Evolutionary conservation across 2,888 invertebrate genomes (phyloP), one percentile per base, ranked within the genome.

Genomic region (Thyatira batis): DNA sequence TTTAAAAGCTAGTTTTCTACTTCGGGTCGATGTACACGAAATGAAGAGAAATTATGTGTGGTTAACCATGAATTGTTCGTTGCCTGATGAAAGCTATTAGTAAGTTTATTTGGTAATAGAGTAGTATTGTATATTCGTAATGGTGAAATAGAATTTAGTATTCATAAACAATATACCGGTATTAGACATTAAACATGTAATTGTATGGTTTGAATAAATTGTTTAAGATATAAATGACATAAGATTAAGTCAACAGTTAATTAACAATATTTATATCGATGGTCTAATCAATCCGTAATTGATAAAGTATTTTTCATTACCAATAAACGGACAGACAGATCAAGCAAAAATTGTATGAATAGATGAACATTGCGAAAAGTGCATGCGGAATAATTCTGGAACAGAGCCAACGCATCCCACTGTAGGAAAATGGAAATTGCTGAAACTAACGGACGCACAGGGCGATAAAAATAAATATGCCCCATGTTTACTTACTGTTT

Each of bases 321-420:
- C 33, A 13, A 20, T 46, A 30, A 30, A 27, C 45, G 50, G 20
- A 9, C 10, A 20, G 17, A 45, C 23, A 11, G 23, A 49, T 20
- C 39, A 20, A 39, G 53, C 43, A 50, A 45, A 23, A 50, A 43
- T 30, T 8, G 55, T 65, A 63, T 60, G 65, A 63, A 64, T 61
- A 63, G 58, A 54, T 39, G 39, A 39, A 39, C 8, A 39, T 17
- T 11, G 55, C 61, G 57, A 64, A 69, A 70, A 71, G 66, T 71
- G 71, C 77, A 72, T 69, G 63, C 46, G 53, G 51, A 59, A 50
- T 46, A 10, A 54, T 54, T 17, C 56, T 75, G 77, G 76, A 67
- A 50, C 25, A 53, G 25, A 49, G 77, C 77, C 78, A 74, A 57
- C 62, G 61, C 63, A 63, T 69, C 66, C 57, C 54, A 63, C 61